phyloP scores from a whole-genome alignment of 1,140 invertebrate species.

The Goniozus legneri region DNA sequence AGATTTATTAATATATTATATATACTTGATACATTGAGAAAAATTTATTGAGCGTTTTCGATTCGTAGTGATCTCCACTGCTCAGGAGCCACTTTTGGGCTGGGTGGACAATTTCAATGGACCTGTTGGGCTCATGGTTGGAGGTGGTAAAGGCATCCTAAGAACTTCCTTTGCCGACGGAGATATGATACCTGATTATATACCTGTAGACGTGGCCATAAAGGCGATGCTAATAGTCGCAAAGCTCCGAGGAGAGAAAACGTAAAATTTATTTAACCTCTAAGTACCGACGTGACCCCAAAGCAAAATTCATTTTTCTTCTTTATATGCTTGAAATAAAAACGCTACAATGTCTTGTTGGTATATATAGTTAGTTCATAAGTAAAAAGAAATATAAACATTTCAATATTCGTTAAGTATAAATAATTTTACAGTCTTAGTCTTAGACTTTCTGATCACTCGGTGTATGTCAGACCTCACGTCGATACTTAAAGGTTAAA shows the following conservation, averaged over 20 bases:
- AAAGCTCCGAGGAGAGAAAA: conserved; percentile 66
- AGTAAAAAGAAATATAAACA: too few relatives aligned
- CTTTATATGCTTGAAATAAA: too few relatives aligned
- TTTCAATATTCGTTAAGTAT: too few relatives aligned
- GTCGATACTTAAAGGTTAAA: too few relatives aligned
- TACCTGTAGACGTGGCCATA: conserved; percentile 85
- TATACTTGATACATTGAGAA: too few relatives aligned
- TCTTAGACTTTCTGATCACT: background rate
- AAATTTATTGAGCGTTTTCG: conserved; percentile 16
- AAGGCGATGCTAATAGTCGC: conserved; percentile 77
- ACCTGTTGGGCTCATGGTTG: conserved; percentile 73
- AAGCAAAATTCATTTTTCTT: too few relatives aligned
- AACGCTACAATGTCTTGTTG: too few relatives aligned
- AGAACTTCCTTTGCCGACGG: conserved; percentile 67
- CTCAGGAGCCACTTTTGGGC: conserved; percentile 66
- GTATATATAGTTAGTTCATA: too few relatives aligned
- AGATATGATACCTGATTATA: conserved; percentile 67
- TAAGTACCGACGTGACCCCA: too few relatives aligned
- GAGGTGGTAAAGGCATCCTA: conserved; percentile 78
- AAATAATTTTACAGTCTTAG: too few relatives aligned
- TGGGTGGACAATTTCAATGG: conserved; percentile 97
- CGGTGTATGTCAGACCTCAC: too few relatives aligned
- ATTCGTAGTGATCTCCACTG: conserved; percentile 62
- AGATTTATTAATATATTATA: too few relatives aligned
- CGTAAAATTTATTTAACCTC: conserved; percentile 47